Evolutionary conservation across 2,113 vertebrate genomes (phyloP), one percentile per base, ranked within the genome.

Genomic region (Dolichallabes microphthalmus): DNA sequence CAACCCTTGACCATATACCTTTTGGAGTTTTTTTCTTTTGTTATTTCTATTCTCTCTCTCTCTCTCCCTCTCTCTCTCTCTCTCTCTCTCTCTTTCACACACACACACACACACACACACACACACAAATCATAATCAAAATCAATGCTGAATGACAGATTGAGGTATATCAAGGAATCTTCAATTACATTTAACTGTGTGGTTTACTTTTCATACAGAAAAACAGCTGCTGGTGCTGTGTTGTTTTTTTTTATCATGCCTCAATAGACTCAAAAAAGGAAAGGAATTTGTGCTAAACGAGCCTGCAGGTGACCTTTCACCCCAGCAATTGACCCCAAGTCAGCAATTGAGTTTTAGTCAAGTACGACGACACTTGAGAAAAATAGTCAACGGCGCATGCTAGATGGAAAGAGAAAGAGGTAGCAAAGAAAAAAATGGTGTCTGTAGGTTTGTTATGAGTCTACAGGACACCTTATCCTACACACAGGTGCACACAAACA

Each of bases 401-500:
- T 58, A 27, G 30, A 52, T 60, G 39, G 35, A 84, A 71, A 81
- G 30, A 61, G n/a, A 76, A 50, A 45, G 55, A 6, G 60, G 60
- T 22, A 73, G 66, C 82, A 60, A 45, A 52, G 68, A 52, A 53
- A 73, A 45, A 75, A 22, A n/a, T 11, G 71, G 80, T 82, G 92
- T 84, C 80, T 86, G 80, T 63, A 61, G 86, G 57, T 84, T 92
- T 94, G 93, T 94, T 94, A 93, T 93, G 92, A 90, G 87, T 93
- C 89, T 75, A 85, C 74, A 61, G 88, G 94, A 94, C 60, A 95
- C 88, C 88, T 91, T 89, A 95, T 94, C 86, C 93, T 88, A 88
- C 30, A 86, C 75, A 87, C 95, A 95, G 94, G 92, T 95, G 95
- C 88, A 87, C 84, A 87, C 88, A 87, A 87, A 89, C 61, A 87